Evolutionary conservation across 1,140 invertebrate genomes (phyloP).

Genomic region (Wiebesia pumilae): DNA sequence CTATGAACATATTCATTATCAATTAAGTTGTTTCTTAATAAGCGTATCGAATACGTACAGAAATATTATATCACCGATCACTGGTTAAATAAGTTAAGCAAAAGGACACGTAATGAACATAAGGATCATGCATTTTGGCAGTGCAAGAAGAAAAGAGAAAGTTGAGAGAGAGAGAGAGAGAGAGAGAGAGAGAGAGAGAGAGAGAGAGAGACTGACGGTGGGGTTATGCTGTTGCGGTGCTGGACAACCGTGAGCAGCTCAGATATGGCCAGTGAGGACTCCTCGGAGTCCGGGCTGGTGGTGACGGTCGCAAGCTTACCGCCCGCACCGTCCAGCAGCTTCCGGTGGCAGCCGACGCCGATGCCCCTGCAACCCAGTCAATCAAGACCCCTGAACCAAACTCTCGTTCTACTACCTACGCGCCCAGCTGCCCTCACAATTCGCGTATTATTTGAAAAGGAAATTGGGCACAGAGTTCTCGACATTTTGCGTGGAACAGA

Average conservation of each 20-base stretch:
- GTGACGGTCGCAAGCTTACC: conserved; percentile 76
- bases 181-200: conserved; percentile 52
- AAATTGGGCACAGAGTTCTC: neutral
- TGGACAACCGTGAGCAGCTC: conserved; percentile 58
- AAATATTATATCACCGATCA: too few species aligned
- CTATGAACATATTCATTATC: too few species aligned
- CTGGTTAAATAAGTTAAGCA: neutral
- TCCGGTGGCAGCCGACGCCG: conserved; percentile 73
- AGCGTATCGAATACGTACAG: too few species aligned
- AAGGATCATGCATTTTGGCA: neutral
- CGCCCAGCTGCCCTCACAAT: too few species aligned
- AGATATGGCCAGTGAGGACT: conserved; percentile 64
- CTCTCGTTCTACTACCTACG: neutral
- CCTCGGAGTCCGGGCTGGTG: conserved; percentile 74
- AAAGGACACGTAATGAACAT: neutral
- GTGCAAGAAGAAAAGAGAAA: neutral
- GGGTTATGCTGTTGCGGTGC: conserved; percentile 74
- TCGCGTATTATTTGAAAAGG: too few species aligned
- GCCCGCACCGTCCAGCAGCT: conserved; percentile 71
- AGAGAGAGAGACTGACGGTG: conserved; percentile 73
- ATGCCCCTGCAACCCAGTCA: conserved; percentile 72
- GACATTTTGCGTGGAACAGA: too few species aligned
- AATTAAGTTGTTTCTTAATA: too few species aligned
- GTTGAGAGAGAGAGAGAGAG: conserved; percentile 14
- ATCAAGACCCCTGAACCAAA: conserved; percentile 3